Base-by-base conservation (phyloP, 2,888 invertebrate genomes). In the Deroplatys truncata region DNA sequence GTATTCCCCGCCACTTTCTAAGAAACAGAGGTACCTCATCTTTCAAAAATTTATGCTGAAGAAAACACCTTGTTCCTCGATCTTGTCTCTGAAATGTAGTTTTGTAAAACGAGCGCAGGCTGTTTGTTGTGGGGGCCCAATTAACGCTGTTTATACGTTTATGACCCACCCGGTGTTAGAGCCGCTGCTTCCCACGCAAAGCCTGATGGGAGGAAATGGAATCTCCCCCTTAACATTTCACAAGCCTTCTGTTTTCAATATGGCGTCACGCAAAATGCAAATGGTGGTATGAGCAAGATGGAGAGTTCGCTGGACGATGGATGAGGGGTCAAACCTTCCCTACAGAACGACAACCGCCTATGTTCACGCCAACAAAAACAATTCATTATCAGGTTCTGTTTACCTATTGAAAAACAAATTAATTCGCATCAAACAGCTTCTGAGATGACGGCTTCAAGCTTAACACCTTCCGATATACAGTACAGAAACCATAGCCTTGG, bases 181-280 rank as follows among this genome's bases (percentile, higher is more conserved):
- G 29, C 25, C 35, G 7, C 25, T 25, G 25, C 87, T 87, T 87
- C 87, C 87, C 87, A 87, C 87, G 87, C 82, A 83, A 25, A 82
- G 83, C 87, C 82, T 87, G 87, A 87, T 87, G 87, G 87, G 87
- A 87, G 87, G 87, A 87, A 87, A 87, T 87, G 87, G 72, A 43
- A 29, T 43, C 25, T 29, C 35, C 35, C 82, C 83, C 82, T 83
- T 31, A 72, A 72, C 56, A 72, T 25, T 86, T 56, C 86, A 86
- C 31, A 86, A 86, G 86, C 87, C 83, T 87, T 83, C 87, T 87
- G 56, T 87, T 87, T 87, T 87, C 89, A 89, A 89, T 86, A 89
- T 89, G 89, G 89, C 89, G 89, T 88, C 89, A 89, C 86, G 85
- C 89, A 89, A 86, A 89, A 89, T 89, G 89, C 89, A 85, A 89